These are phyloP conservation scores for Anomalospiza imberbis DNA, from an alignment of 2,797 vertebrate species.

Conservation along the genomic window DNA sequence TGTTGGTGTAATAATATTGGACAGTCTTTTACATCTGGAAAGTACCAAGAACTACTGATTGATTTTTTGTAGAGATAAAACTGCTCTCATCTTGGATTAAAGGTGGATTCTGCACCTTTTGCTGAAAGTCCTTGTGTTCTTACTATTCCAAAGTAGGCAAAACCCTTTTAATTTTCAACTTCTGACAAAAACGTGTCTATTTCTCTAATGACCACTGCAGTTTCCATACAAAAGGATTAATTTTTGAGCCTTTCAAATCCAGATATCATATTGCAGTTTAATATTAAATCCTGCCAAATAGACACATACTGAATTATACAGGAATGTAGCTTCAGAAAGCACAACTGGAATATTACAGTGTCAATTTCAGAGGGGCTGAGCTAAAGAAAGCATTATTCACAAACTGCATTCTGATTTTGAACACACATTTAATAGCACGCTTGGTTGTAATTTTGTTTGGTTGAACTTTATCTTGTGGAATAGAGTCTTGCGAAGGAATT, in stretches of 20 bases:
- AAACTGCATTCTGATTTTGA: neutral
- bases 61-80: neutral
- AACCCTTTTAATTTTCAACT: neutral
- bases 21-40: neutral
- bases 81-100: neutral
- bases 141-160: neutral
- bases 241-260: neutral
- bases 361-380: neutral
- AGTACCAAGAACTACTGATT: neutral
- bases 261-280: neutral
- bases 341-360: neutral
- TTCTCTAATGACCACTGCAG: neutral
- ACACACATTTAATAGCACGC: neutral
- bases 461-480: neutral
- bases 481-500: neutral
- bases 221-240: neutral
- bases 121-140: neutral
- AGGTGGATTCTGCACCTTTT: neutral
- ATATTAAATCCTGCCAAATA: neutral
- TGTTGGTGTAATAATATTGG: neutral
- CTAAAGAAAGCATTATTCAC: neutral
- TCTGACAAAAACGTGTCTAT: neutral
- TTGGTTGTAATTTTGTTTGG: neutral
- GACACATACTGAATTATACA: neutral
- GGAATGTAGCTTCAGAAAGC: neutral